phyloP scores from a whole-genome alignment of 2,113 vertebrate species.

The Sceloporus tristichus region DNA sequence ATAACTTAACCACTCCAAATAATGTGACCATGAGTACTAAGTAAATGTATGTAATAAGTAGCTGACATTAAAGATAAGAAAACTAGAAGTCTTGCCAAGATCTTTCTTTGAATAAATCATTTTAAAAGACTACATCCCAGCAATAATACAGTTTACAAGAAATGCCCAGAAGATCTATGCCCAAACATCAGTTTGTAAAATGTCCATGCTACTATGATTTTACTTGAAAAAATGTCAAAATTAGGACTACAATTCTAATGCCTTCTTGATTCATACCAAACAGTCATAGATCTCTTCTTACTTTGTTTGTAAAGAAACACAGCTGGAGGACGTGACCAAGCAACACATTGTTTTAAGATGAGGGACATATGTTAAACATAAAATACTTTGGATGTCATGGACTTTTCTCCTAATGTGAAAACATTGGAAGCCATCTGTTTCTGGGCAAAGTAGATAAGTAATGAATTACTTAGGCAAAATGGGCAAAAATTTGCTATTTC shows the following conservation, averaged over 20 bases:
- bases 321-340: neutral
- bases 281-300: neutral
- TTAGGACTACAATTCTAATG: neutral
- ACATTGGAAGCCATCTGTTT: conserved; percentile 16
- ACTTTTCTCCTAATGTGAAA: neutral
- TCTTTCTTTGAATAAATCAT: neutral
- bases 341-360: neutral
- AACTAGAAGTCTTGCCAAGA: neutral
- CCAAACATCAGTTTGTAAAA: neutral
- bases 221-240: neutral
- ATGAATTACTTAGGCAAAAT: conserved; percentile 3
- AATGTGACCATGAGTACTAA: too few relatives aligned
- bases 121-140: neutral
- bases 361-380: neutral
- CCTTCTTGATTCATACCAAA: too few relatives aligned
- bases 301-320: neutral
- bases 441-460: neutral
- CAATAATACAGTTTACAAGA: neutral
- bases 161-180: neutral
- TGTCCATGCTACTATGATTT: neutral
- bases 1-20: too few relatives aligned
- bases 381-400: neutral
- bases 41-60: too few relatives aligned
- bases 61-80: neutral
- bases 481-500: neutral